Percentiles rank a stretch among this genome's conserved stretches.
Conservation (phyloP, 2,888 invertebrate species). For the Callosobruchus maculatus region DNA sequence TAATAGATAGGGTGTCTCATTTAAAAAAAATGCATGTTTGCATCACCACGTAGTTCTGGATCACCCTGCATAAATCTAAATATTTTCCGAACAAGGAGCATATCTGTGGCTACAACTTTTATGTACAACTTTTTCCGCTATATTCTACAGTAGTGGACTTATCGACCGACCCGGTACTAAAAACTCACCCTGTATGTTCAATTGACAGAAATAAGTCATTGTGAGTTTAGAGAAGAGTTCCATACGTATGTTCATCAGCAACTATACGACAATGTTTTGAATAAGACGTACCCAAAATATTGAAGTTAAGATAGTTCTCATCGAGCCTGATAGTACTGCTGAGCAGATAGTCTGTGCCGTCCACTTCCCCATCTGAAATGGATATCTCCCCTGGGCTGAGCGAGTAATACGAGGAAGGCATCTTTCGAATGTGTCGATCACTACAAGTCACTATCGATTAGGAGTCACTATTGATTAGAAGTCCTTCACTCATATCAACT, state of each 20-base stretch:
- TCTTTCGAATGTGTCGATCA: conserved; percentile 7
- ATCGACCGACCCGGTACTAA: too few relatives aligned
- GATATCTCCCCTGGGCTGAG: conserved; percentile 41
- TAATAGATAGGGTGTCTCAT: too few relatives aligned
- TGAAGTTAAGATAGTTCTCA: conserved; percentile 60
- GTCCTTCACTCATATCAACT: background rate
- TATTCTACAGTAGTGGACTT: too few relatives aligned
- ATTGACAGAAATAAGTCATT: too few relatives aligned
- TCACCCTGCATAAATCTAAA: too few relatives aligned
- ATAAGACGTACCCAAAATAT: conserved; percentile 56
- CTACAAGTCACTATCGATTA: background rate
- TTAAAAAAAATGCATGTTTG: too few relatives aligned
- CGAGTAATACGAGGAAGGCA: conserved; percentile 40
- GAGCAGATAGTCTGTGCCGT: conserved; percentile 61
- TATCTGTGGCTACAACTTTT: too few relatives aligned
- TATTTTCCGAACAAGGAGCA: too few relatives aligned
- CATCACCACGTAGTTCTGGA: too few relatives aligned
- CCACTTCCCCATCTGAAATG: conserved; percentile 53
- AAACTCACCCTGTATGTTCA: too few relatives aligned
- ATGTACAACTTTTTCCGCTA: too few relatives aligned
- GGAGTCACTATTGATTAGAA: background rate
- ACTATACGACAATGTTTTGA: background rate
- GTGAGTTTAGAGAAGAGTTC: too few relatives aligned
- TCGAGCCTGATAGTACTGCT: conserved; percentile 61
- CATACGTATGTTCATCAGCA: background rate